Percentiles rank a stretch among this genome's conserved stretches.
Conservation (phyloP, 1,140 invertebrate genomes). For the Drosophila miranda region DNA sequence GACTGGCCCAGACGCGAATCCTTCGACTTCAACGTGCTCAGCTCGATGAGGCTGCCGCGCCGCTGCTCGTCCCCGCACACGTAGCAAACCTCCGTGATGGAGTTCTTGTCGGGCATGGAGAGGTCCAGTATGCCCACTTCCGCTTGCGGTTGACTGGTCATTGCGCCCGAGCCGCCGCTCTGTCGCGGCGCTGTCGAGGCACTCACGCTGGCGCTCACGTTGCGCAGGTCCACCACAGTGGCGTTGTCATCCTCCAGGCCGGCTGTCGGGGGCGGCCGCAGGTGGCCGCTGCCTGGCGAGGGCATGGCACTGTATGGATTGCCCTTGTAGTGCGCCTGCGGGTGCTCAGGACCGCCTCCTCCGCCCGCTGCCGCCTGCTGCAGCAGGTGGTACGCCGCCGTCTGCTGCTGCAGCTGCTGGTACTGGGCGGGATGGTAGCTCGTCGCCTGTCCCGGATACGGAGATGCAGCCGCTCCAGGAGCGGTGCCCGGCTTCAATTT, state of each 20-base stretch:
- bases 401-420: slow-evolving; percentile 67
- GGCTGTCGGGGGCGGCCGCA: slow-evolving; percentile 12
- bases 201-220: slow-evolving; percentile 41
- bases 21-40: slow-evolving; percentile 85
- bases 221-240: slow-evolving; percentile 66
- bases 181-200: slow-evolving; percentile 4
- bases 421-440: slow-evolving; percentile 67
- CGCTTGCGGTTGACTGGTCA: slow-evolving; percentile 19
- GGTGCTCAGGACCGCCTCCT: slow-evolving; percentile 24
- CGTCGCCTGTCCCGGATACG: slow-evolving; percentile 35
- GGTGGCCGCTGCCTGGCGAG: slow-evolving; percentile 8
- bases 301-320: slow-evolving; percentile 68
- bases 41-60: slow-evolving; percentile 88
- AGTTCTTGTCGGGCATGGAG: slow-evolving; percentile 95
- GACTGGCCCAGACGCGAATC: slow-evolving; percentile 82
- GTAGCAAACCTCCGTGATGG: slow-evolving; percentile 93
- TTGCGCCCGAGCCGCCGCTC: background rate
- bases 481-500: slow-evolving; percentile 68
- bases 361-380: slow-evolving; percentile 57
- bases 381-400: slow-evolving; percentile 69
- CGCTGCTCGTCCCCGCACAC: slow-evolving; percentile 94
- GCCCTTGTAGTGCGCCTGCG: slow-evolving; percentile 54
- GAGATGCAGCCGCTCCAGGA: slow-evolving; percentile 5
- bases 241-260: slow-evolving; percentile 67
- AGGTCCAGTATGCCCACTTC: slow-evolving; percentile 91